A percentile compares a stretch with the other conserved stretches of the same genome.
Conservation (phyloP, 2,797 vertebrate species). For the Leptodactylus fallax region DNA sequence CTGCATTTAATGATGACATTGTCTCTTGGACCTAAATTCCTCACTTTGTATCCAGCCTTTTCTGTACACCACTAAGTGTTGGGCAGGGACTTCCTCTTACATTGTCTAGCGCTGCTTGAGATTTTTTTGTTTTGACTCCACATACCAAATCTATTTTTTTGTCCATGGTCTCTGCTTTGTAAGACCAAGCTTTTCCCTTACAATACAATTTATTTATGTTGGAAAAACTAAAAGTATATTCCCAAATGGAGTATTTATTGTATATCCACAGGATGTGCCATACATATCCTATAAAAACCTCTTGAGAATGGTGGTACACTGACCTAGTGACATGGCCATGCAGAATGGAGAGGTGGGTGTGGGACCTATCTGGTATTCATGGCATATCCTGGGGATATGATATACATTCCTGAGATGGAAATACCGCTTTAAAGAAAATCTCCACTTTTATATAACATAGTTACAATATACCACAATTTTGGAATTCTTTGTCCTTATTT, state of each 20-base stretch:
- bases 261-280: too few relatives aligned
- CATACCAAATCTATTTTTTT: background rate
- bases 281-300: too few relatives aligned
- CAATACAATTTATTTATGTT: background rate
- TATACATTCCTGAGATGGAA: too few relatives aligned
- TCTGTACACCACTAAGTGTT: background rate
- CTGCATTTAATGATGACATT: background rate
- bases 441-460: background rate
- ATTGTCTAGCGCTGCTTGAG: conserved; percentile 1
- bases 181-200: background rate
- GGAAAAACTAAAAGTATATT: too few relatives aligned
- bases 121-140: background rate
- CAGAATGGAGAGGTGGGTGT: too few relatives aligned
- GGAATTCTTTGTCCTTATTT: too few relatives aligned
- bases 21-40: background rate
- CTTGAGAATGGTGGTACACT: too few relatives aligned
- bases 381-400: too few relatives aligned
- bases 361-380: too few relatives aligned
- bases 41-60: background rate
- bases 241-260: too few relatives aligned
- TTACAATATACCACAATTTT: too few relatives aligned
- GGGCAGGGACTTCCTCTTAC: conserved; percentile 33
- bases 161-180: background rate
- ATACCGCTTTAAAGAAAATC: background rate
- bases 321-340: too few relatives aligned